A percentile compares a stretch with the other conserved stretches of the same genome.
Conservation (phyloP, 2,113 vertebrate genomes). For the Nansenia antarctica region DNA sequence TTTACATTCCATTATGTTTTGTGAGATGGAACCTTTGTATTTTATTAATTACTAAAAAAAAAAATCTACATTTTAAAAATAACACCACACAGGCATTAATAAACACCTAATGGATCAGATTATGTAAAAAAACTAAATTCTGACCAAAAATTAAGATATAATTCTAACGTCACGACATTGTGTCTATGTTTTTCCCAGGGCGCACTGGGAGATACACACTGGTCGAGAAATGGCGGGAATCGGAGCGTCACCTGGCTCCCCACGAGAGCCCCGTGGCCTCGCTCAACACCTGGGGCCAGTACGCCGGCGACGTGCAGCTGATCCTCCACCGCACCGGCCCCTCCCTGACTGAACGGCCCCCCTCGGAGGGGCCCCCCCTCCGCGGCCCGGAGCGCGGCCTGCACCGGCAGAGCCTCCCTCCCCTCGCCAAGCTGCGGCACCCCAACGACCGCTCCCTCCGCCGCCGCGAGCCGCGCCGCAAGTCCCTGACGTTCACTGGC, state of each 20-base stretch:
- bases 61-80: no score
- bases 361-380: constrained; percentile 85
- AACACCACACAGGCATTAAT: no score
- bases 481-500: constrained; percentile 94
- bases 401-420: constrained; percentile 91
- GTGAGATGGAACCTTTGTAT: no score
- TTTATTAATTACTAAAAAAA: no score
- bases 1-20: no score
- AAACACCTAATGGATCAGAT: no score
- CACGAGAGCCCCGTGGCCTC: constrained; percentile 94
- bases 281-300: constrained; percentile 97
- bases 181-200: constrained; percentile 70
- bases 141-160: no score
- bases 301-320: constrained; percentile 94
- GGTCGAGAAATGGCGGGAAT: constrained; percentile 96
- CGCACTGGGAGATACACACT: constrained; percentile 94
- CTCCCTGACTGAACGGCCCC: constrained; percentile 88
- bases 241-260: constrained; percentile 90
- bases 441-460: constrained; percentile 84
- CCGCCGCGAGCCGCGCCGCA: constrained; percentile 91
- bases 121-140: no score
- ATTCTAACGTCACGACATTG: no score
- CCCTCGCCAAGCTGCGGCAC: constrained; percentile 89
- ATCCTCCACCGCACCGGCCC: constrained; percentile 93
- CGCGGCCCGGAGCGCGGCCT: constrained; percentile 88